Evolutionary conservation across 1,140 invertebrate species (phyloP).

Genomic region (Sycobia sp.): DNA sequence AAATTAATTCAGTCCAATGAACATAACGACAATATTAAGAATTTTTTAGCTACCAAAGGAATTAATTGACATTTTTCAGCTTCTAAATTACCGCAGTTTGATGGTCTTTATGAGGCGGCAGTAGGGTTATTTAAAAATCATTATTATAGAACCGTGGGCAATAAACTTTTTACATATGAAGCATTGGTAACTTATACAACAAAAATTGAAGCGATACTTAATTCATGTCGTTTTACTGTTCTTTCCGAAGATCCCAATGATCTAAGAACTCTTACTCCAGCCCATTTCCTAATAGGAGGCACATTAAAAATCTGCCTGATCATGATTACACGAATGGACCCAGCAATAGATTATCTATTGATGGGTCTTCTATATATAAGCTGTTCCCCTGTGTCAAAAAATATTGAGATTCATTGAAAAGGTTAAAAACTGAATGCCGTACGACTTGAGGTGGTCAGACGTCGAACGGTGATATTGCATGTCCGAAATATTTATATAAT

Average conservation of each 20-base stretch:
- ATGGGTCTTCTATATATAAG: no score
- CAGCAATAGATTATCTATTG: neutral
- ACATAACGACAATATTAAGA: neutral
- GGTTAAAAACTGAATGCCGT: no score
- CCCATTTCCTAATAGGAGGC: conserved; percentile 9
- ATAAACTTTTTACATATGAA: conserved; percentile 5
- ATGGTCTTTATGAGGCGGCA: neutral
- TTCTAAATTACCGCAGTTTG: neutral
- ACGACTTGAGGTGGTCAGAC: no score
- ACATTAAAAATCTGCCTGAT: neutral
- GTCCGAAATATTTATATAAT: no score
- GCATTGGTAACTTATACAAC: neutral
- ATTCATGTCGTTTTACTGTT: neutral
- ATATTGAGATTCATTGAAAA: no score
- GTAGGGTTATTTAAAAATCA: neutral
- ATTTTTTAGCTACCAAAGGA: neutral
- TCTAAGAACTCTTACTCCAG: no score
- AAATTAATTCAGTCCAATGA: neutral
- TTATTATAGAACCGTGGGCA: neutral
- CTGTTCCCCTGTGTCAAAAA: no score
- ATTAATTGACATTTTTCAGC: neutral
- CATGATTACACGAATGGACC: no score
- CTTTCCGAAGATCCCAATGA: conserved; percentile 2
- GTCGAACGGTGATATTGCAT: no score
- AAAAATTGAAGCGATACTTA: no score